Evolutionary conservation across 1,140 invertebrate genomes (phyloP).

Genomic region (Bombus huntii): DNA sequence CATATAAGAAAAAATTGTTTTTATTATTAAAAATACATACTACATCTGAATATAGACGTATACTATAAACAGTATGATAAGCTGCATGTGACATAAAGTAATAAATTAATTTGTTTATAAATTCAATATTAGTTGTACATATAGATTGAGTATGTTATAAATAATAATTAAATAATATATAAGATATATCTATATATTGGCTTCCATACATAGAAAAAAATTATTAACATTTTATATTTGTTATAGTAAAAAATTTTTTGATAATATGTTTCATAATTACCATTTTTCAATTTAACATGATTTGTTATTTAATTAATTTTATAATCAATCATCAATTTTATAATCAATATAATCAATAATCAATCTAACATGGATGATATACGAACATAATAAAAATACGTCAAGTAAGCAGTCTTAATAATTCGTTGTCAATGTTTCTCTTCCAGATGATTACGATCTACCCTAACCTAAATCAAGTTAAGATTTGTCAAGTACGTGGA

Average conservation of each 20-base stretch:
- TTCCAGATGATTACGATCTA: constrained; percentile 46
- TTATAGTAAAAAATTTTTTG: background rate
- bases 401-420: constrained; percentile 2
- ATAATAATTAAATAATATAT: too few species aligned
- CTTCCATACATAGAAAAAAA: background rate
- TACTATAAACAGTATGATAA: too few species aligned
- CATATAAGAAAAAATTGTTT: too few species aligned
- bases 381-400: background rate
- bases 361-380: background rate
- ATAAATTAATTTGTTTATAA: too few species aligned
- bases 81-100: too few species aligned
- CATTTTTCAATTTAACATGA: background rate
- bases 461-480: constrained; percentile 44
- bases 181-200: background rate
- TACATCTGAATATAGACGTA: too few species aligned
- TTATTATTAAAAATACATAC: too few species aligned
- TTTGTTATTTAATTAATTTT: background rate
- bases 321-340: too few species aligned
- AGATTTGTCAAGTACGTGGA: constrained; percentile 29
- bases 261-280: background rate
- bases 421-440: constrained; percentile 13
- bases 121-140: too few species aligned
- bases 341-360: too few species aligned
- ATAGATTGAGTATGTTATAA: too few species aligned
- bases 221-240: background rate